phyloP scores from a whole-genome alignment of 2,888 invertebrate genomes.

The Rhaphigaster nebulosa region DNA sequence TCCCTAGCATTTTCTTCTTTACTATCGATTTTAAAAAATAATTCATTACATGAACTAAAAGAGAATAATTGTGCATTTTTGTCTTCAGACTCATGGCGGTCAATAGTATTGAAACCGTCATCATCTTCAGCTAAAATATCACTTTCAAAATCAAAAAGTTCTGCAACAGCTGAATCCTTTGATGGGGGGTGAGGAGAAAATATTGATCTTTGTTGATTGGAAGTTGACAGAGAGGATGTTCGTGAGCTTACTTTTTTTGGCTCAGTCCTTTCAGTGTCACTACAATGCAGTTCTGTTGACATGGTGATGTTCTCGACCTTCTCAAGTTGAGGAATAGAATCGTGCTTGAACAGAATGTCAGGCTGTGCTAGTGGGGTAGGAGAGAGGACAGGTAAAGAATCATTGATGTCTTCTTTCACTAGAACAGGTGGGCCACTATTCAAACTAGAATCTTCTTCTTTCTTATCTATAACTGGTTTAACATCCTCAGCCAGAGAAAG shows the following conservation, averaged over 20 bases:
- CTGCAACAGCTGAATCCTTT: slow-evolving; percentile 72
- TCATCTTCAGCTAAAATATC: slow-evolving; percentile 76
- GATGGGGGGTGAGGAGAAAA: slow-evolving; percentile 79
- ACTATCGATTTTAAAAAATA: slow-evolving; percentile 80
- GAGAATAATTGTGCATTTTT: slow-evolving; percentile 68
- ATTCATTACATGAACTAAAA: slow-evolving; percentile 77
- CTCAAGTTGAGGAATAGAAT: slow-evolving; percentile 61
- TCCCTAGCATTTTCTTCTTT: slow-evolving; percentile 87
- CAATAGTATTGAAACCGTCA: slow-evolving; percentile 75
- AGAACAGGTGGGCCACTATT: slow-evolving; percentile 25
- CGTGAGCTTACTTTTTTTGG: slow-evolving; percentile 66
- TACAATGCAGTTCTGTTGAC: slow-evolving; percentile 58
- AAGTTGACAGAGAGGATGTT: slow-evolving; percentile 65
- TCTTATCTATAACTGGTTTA: slow-evolving; percentile 46
- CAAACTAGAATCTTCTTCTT: not conserved
- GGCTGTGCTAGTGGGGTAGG: slow-evolving; percentile 58
- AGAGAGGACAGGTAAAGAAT: slow-evolving; percentile 62
- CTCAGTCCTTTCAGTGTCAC: slow-evolving; percentile 63
- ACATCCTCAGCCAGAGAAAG: slow-evolving; percentile 25
- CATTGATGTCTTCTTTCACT: slow-evolving; percentile 57
- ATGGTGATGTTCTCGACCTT: slow-evolving; percentile 58
- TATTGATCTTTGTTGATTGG: slow-evolving; percentile 72
- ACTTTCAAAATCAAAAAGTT: slow-evolving; percentile 76
- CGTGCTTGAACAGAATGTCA: slow-evolving; percentile 60
- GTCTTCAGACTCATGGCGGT: slow-evolving; percentile 74